Evolutionary conservation across 1,140 invertebrate species (phyloP).

Genomic region (Planococcus citri): DNA sequence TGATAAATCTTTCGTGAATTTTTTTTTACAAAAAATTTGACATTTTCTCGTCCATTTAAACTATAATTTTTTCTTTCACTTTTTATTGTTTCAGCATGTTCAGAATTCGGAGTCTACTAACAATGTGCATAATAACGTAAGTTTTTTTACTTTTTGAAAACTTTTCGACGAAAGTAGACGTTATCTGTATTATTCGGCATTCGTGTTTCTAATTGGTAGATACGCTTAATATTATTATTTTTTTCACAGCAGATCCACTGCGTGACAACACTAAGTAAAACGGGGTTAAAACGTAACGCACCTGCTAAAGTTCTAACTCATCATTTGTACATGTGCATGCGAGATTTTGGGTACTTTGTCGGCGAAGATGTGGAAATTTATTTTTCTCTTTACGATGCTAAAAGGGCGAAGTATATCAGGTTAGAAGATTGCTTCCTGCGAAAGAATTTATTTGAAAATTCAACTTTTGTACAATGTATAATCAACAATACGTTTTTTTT

Average conservation of each 20-base stretch:
- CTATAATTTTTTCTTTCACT: background rate
- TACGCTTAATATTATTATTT: background rate
- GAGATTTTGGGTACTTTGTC: constrained; percentile 71
- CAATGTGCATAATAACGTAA: background rate
- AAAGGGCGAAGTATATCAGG: constrained; percentile 44
- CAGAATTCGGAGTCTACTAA: background rate
- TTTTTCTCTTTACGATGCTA: constrained; percentile 72
- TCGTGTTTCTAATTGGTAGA: background rate
- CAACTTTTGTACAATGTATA: no score
- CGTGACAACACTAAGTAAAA: background rate
- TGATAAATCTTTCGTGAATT: no score
- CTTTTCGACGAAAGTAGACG: background rate
- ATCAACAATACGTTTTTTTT: no score
- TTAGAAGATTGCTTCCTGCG: no score
- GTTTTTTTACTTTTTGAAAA: no score
- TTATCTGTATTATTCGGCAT: background rate
- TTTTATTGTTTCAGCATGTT: constrained; percentile 1
- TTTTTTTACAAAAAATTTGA: no score
- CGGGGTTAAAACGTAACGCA: constrained; percentile 39
- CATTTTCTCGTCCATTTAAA: no score
- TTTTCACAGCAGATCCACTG: background rate
- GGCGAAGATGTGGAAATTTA: constrained; percentile 81
- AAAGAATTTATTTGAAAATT: no score
- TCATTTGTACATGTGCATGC: constrained; percentile 75
- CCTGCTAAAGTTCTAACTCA: constrained; percentile 57